phyloP scores from a whole-genome alignment of 2,888 invertebrate species.

The Calliphora vomitoria region DNA sequence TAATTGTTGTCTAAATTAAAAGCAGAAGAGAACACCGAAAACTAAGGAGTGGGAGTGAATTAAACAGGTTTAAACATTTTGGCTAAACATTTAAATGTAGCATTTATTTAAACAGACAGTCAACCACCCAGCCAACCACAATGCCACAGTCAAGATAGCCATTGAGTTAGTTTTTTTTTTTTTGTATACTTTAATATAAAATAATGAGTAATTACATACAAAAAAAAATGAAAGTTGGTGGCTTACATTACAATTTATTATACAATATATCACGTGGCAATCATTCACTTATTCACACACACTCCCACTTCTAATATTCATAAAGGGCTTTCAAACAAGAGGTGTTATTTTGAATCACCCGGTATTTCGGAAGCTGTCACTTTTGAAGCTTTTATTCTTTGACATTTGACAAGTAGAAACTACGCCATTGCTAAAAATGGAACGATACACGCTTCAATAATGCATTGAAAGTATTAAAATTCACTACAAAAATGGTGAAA shows the following conservation, averaged over 20 bases:
- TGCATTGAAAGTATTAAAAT: too few relatives aligned
- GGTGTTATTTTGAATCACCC: too few relatives aligned
- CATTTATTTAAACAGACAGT: not conserved
- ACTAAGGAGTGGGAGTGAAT: not conserved
- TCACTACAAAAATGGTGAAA: too few relatives aligned
- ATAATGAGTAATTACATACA: not conserved
- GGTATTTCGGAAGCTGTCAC: too few relatives aligned
- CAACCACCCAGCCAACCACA: not conserved
- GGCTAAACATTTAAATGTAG: not conserved
- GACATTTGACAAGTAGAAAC: too few relatives aligned
- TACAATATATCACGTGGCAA: not conserved
- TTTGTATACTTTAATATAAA: not conserved
- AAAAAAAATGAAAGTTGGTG: not conserved
- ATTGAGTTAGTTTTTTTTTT: not conserved
- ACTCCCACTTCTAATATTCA: too few relatives aligned
- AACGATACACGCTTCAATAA: too few relatives aligned
- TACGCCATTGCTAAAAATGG: too few relatives aligned
- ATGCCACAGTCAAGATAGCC: not conserved
- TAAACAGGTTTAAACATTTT: conserved; percentile 10
- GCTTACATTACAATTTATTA: not conserved
- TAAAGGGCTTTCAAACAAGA: too few relatives aligned
- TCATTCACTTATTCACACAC: not conserved
- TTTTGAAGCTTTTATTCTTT: too few relatives aligned
- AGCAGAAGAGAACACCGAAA: not conserved
- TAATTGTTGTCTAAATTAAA: conserved; percentile 23